Conservation (phyloP, 2,888 invertebrate species). For the Allophyes oxyacanthae region DNA sequence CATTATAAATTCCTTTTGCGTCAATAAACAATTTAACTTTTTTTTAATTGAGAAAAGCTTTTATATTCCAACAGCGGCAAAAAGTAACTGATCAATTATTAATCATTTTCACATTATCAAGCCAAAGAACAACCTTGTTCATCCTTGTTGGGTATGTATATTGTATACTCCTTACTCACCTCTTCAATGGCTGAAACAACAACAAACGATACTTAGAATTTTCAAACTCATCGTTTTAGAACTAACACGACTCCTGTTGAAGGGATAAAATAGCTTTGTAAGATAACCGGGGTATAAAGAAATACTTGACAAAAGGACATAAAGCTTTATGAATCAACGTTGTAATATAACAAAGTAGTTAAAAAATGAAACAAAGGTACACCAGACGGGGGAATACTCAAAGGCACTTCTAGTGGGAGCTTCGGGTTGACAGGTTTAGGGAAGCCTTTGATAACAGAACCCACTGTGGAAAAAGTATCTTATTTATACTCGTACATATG, state of each 20-base stretch:
- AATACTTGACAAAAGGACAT: slow-evolving; percentile 27
- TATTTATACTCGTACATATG: too few species aligned
- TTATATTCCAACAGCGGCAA: too few species aligned
- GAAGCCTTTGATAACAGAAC: slow-evolving; percentile 18
- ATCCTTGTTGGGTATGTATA: too few species aligned
- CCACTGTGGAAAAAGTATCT: not conserved
- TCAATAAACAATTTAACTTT: slow-evolving; percentile 8
- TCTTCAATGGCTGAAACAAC: too few species aligned
- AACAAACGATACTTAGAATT: slow-evolving; percentile 9
- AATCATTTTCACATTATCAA: too few species aligned
- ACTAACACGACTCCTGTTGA: slow-evolving; percentile 15
- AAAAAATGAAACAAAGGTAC: slow-evolving; percentile 38
- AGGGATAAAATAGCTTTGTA: slow-evolving; percentile 24
- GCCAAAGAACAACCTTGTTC: too few species aligned
- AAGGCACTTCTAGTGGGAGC: slow-evolving; percentile 29
- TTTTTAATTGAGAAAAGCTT: too few species aligned
- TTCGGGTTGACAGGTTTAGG: slow-evolving; percentile 21
- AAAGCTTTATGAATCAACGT: slow-evolving; percentile 26
- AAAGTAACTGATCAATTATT: too few species aligned
- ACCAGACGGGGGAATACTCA: slow-evolving; percentile 16
- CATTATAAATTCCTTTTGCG: slow-evolving; percentile 10
- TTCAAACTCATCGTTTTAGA: slow-evolving; percentile 3
- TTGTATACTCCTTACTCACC: too few species aligned
- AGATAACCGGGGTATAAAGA: slow-evolving; percentile 10
- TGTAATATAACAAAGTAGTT: slow-evolving; percentile 28